Conservation (phyloP, 2,888 invertebrate species). For the Dolichopus griseipennis region DNA sequence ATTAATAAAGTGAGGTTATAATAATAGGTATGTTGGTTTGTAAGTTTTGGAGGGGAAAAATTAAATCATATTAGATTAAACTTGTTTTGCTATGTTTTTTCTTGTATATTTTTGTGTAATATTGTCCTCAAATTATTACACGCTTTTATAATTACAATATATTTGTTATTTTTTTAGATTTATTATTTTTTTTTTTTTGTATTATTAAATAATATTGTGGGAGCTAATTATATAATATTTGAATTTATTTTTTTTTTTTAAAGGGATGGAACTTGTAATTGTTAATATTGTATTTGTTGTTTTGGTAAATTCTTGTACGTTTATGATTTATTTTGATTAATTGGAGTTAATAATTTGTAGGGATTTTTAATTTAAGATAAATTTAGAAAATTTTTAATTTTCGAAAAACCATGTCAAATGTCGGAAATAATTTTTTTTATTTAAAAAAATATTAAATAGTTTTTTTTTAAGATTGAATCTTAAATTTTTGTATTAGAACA, state of each 20-base stretch:
- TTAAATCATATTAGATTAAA: background rate
- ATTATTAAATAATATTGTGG: background rate
- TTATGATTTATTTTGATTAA: conserved; percentile 2
- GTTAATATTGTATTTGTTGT: no score
- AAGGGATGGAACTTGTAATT: background rate
- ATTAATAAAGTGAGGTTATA: conserved; percentile 6
- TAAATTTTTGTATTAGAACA: no score
- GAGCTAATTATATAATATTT: background rate
- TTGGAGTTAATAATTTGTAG: background rate
- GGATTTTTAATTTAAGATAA: no score
- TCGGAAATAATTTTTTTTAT: no score
- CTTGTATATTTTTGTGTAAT: background rate
- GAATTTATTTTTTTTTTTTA: background rate
- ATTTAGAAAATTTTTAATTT: no score
- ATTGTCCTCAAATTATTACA: background rate
- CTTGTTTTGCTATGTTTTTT: background rate
- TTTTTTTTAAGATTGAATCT: no score
- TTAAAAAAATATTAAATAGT: no score
- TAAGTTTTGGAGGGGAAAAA: background rate
- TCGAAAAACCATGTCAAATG: no score
- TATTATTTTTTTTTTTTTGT: no score
- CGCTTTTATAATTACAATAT: background rate
- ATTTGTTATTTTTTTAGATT: no score
- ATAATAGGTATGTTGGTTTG: no score
- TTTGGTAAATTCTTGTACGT: background rate